Base-by-base conservation (phyloP, 2,797 vertebrate genomes). In the Naso thynnoides region DNA sequence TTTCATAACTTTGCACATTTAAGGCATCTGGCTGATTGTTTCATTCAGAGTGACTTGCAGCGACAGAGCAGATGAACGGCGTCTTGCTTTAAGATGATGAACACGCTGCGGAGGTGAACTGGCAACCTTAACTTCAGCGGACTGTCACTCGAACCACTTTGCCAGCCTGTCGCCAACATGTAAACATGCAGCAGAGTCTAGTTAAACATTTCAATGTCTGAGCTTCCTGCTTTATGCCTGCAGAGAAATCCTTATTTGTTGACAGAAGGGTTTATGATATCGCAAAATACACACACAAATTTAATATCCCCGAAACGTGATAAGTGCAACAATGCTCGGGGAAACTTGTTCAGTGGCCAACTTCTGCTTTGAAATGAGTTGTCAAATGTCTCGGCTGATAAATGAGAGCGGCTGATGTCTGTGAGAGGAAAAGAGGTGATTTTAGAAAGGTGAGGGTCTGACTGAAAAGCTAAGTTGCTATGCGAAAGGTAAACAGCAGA, bases 401-500 rank as follows among this genome's bases (percentile, higher is more conserved):
- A 86, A 89, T 75, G 75, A 70, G 45, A 66, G 42, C 2, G 10
- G 45, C 31, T 60, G 48, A 69, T n/a, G 56, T 69, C 19, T 33
- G 16, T 36, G 52, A 48, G 49, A 56, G 26, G 53, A 70, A 67
- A 50, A 49, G 60, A 49, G 57, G 52, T 23, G 61, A 81, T 73
- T 89, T 21, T 31, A 76, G 81, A 48, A 48, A 77, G 78, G 82
- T 80, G 82, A 85, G 70, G 66, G 47, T 78, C 60, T 57, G 67
- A 45, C 47, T 69, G 59, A 79, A 63, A 78, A 67, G 56, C 53
- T n/a, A 39, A 65, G 67, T 56, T 64, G 16, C 65, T 63, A 6
- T 73, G 63, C 61, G 55, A 52, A 85, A 86, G 73, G 84, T 84
- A 88, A 92, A 89, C 77, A 83, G 74, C 68, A 74, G 81, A 86